phyloP scores from a whole-genome alignment of 2,113 vertebrate species.

The Myxocyprinus asiaticus region DNA sequence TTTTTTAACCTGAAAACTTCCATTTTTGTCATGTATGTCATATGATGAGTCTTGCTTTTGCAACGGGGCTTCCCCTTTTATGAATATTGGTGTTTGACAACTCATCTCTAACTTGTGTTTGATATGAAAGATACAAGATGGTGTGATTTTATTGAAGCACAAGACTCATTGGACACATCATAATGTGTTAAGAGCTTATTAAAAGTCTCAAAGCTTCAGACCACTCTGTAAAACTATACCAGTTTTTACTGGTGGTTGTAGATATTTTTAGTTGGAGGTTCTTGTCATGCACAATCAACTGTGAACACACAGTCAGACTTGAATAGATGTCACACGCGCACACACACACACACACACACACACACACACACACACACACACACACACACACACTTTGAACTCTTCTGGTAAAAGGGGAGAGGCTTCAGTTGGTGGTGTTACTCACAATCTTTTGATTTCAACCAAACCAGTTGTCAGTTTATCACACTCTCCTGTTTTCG shows the following conservation, averaged over 20 bases:
- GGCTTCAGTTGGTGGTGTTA: not conserved
- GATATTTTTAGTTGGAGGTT: not conserved
- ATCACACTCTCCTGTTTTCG: not conserved
- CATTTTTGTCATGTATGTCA: constrained; percentile 22
- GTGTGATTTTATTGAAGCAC: not conserved
- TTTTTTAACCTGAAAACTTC: constrained; percentile 12
- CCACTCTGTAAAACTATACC: not conserved
- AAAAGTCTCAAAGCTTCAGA: not conserved
- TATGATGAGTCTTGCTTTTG: constrained; percentile 17
- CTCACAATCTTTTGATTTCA: constrained; percentile 18
- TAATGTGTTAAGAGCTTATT: not conserved
- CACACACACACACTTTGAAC: constrained; percentile 7
- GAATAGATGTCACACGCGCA: not conserved
- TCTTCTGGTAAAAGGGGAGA: constrained; percentile 25
- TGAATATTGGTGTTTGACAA: not conserved
- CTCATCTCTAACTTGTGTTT: constrained; percentile 3
- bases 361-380: not conserved
- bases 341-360: not conserved
- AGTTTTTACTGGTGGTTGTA: not conserved
- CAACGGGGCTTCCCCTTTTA: constrained; percentile 7
- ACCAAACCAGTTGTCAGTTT: not conserved
- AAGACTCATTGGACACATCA: not conserved
- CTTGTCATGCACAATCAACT: constrained; percentile 23
- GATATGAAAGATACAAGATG: constrained; percentile 1
- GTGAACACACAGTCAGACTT: not conserved